These are phyloP conservation scores for Vicugna pacos DNA, from an alignment of 2,113 vertebrate genomes.

Conservation along the genomic window DNA sequence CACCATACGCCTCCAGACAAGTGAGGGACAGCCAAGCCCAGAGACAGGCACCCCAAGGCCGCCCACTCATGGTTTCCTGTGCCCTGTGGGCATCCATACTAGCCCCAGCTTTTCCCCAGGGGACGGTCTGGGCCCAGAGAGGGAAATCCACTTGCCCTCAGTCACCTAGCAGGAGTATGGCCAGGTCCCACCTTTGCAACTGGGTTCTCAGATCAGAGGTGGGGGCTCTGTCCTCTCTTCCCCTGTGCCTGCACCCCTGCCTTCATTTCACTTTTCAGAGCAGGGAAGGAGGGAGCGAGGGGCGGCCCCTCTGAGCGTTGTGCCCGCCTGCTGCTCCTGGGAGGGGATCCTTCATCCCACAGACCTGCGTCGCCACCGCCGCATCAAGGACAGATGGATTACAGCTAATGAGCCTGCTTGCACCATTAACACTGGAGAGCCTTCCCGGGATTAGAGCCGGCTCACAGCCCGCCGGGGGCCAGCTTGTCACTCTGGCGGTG, in stretches of 20 bases:
- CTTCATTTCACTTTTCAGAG: background rate
- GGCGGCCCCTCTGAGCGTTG: background rate
- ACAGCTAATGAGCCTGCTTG: slow-evolving; percentile 83
- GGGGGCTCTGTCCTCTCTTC: too few species aligned
- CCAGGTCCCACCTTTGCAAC: background rate
- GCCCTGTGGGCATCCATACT: background rate
- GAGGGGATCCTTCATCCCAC: slow-evolving; percentile 59
- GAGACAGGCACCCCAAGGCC: background rate
- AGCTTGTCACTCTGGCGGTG: slow-evolving; percentile 75
- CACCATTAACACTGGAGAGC: slow-evolving; percentile 80
- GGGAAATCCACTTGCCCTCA: background rate
- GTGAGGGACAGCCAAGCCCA: background rate
- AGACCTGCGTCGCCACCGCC: background rate
- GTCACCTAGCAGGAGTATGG: background rate
- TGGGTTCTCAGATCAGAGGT: background rate
- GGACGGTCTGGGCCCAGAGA: background rate
- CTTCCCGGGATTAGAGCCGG: slow-evolving; percentile 77
- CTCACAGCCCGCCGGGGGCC: slow-evolving; percentile 68
- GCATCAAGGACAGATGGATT: slow-evolving; percentile 83
- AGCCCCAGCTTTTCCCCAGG: background rate
- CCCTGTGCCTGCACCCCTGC: rapidly evolving
- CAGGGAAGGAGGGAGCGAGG: background rate
- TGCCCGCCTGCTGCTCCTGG: slow-evolving; percentile 24
- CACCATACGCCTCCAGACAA: background rate
- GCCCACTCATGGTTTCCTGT: rapidly evolving